Conservation (phyloP, 2,113 vertebrate species). For the Caloenas nicobarica region DNA sequence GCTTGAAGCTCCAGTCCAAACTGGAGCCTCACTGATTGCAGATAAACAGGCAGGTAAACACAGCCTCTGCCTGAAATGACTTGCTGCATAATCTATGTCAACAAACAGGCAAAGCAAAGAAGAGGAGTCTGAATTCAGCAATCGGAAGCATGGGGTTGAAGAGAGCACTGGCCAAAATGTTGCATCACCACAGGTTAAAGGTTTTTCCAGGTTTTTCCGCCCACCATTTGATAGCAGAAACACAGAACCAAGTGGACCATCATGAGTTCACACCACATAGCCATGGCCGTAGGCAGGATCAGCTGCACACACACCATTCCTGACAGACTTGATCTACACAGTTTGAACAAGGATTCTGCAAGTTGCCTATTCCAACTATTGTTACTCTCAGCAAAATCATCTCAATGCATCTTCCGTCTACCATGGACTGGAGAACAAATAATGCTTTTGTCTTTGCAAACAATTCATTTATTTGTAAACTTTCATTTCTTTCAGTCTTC, state of each 20-base stretch:
- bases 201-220: rapidly evolving
- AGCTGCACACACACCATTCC: not conserved
- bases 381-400: not conserved
- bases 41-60: conserved; percentile 36
- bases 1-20: not conserved
- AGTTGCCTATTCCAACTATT: not conserved
- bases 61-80: not conserved
- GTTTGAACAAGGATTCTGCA: not conserved
- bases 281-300: not conserved
- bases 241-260: not conserved
- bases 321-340: rapidly evolving
- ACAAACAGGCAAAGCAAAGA: not conserved
- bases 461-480: not conserved
- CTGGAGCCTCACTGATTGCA: not conserved
- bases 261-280: not conserved
- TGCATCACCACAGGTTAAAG: not conserved
- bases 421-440: rapidly evolving
- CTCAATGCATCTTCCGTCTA: not conserved
- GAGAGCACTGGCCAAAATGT: not conserved
- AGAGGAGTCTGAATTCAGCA: not conserved
- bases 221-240: not conserved
- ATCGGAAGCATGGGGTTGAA: not conserved
- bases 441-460: not conserved
- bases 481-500: not conserved
- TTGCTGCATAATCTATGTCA: not conserved